Conservation (phyloP, 2,113 vertebrate genomes). For the Eleginops maclovinus region DNA sequence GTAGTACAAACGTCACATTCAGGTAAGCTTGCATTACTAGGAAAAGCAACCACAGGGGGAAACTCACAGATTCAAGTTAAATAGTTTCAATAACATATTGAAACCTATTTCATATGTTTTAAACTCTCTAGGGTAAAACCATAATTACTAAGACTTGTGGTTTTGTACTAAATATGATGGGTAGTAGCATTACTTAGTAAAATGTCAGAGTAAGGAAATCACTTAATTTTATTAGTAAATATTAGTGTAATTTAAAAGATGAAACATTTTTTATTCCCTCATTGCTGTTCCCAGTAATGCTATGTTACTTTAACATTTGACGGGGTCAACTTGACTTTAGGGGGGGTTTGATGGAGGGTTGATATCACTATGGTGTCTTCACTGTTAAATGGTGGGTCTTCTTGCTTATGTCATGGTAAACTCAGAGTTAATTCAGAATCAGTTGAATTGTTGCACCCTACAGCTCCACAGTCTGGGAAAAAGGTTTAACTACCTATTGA, state of each 20-base stretch:
- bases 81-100: background rate
- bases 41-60: no score
- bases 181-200: background rate
- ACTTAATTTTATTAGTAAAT: background rate
- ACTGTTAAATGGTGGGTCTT: no score
- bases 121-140: background rate
- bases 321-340: background rate
- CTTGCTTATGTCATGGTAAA: background rate
- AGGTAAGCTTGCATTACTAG: background rate
- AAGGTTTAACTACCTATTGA: background rate
- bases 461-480: background rate
- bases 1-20: background rate
- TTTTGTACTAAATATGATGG: background rate
- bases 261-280: background rate
- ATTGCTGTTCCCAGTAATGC: background rate
- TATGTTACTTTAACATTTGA: background rate
- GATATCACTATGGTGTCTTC: background rate
- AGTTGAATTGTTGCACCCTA: background rate
- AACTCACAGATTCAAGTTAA: slow-evolving; percentile 6
- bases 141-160: background rate
- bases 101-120: no score
- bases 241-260: no score
- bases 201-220: background rate
- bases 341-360: slow-evolving; percentile 6
- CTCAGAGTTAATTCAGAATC: background rate